These are phyloP conservation scores for Drosophila crucigera DNA, from an alignment of 2,888 invertebrate genomes.

Conservation along the genomic window DNA sequence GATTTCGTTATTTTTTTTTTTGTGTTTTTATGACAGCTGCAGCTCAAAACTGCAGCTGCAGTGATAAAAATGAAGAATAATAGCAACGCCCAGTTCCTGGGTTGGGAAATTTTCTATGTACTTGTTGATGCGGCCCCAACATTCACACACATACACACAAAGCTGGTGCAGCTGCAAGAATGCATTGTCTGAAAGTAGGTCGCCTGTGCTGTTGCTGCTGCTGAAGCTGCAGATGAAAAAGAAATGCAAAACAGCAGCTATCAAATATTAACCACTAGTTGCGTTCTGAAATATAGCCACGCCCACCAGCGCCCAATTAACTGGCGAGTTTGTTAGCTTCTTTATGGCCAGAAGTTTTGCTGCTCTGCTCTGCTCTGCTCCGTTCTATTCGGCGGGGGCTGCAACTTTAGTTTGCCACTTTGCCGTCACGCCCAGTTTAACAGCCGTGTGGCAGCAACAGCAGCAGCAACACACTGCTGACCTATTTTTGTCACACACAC, in stretches of 20 bases:
- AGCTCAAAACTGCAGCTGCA: slow-evolving; percentile 41
- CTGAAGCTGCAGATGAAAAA: slow-evolving; percentile 21
- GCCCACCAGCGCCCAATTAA: slow-evolving; percentile 74
- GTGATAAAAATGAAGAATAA: slow-evolving; percentile 40
- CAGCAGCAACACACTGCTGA: slow-evolving; percentile 52
- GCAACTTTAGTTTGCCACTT: slow-evolving; percentile 76
- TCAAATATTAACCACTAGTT: slow-evolving; percentile 81
- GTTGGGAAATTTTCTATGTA: slow-evolving; percentile 56
- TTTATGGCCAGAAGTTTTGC: slow-evolving; percentile 59
- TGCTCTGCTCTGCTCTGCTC: neutral
- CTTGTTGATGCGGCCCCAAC: slow-evolving; percentile 71
- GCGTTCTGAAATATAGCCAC: slow-evolving; percentile 54
- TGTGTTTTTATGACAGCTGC: slow-evolving; percentile 29
- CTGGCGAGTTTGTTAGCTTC: slow-evolving; percentile 57
- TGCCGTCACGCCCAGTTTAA: slow-evolving; percentile 76
- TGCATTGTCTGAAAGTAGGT: slow-evolving; percentile 76
- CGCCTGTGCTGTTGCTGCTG: slow-evolving; percentile 36
- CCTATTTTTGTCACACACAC: slow-evolving; percentile 63
- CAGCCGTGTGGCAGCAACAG: slow-evolving; percentile 48
- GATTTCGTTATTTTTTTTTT: neutral
- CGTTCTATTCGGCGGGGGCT: slow-evolving; percentile 21
- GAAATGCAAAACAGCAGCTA: slow-evolving; percentile 61
- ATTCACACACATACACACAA: slow-evolving; percentile 5
- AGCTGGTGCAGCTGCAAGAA: slow-evolving; percentile 65
- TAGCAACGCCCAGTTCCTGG: slow-evolving; percentile 42